Evolutionary conservation across 2,113 vertebrate species (phyloP), one percentile per base, ranked within the genome.

Genomic region (Recurvirostra avosetta): DNA sequence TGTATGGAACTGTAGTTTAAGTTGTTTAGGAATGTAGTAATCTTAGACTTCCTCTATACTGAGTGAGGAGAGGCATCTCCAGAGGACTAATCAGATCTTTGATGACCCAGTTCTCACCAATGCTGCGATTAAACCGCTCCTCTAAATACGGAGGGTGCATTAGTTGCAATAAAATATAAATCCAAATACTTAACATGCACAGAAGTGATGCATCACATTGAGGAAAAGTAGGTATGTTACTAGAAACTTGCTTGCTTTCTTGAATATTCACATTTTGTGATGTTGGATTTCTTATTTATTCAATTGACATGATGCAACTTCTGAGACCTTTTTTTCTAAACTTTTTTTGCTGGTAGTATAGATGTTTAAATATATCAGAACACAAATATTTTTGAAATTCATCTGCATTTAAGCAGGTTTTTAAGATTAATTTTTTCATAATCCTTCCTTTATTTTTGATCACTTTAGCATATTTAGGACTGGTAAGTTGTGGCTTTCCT

Each of bases 31-130:
- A 89, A 71, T 63, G 59, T 45, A 9, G 19, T 77, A 56, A 75
- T 92, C 63, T 56, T 50, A 49, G 61, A 15, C 66, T 78, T 84
- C 79, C 52, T 78, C 59, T 65, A 0, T 34, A 4, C 41, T 38
- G 4, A 92, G 72, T 58, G 65, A 89, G 80, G 56, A 92, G 95
- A 82, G 49, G 40, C 91, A 61, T 75, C 84, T 95, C 93, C 49
- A 29, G 84, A 68, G 84, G 77, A 66, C 91, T 95, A 59, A 95
- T 95, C 87, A 91, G 94, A 87, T 95, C 70, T 75, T 52, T 5
- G 19, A 3, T 92, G 96, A 92, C 96, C 94, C 95, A 94, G 56
- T 96, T 91, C 89, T 89, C 32, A 43, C 43, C 80, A 72, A 4
- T 68, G 68, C 47, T 91, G 80, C 87, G 91, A 95, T 95, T 86